phyloP scores from a whole-genome alignment of 2,797 vertebrate species.

The Anableps anableps region DNA sequence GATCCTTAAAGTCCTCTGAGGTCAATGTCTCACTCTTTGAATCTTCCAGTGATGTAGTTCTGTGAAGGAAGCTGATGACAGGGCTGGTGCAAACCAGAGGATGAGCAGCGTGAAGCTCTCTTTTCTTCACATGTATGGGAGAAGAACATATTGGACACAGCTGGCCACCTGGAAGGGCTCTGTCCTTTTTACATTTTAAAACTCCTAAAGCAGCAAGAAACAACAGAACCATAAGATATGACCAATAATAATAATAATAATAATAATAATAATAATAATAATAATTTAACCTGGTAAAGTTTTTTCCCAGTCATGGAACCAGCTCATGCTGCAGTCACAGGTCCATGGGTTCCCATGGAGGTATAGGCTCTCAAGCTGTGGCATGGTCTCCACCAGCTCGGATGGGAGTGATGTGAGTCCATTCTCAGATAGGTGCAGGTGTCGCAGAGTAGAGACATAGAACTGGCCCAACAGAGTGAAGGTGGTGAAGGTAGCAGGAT shows the following conservation, averaged over 20 bases:
- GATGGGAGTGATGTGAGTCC: conserved; percentile 79
- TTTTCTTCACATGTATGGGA: conserved; percentile 76
- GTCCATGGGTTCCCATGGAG: conserved; percentile 93
- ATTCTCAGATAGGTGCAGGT: conserved; percentile 93
- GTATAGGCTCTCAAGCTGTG: conserved; percentile 88
- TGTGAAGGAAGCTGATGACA: conserved; percentile 76
- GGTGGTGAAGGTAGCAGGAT: conserved; percentile 88
- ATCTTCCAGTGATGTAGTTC: conserved; percentile 51
- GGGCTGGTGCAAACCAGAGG: conserved; percentile 83
- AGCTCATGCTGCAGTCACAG: conserved; percentile 89
- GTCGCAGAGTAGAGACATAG: conserved; percentile 87
- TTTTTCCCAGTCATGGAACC: conserved; percentile 85
- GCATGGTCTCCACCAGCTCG: conserved; percentile 78
- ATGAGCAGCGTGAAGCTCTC: conserved; percentile 79
- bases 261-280: neutral
- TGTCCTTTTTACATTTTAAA: conserved; percentile 93
- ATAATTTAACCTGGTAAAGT: conserved; percentile 80
- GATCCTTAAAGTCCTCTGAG: conserved; percentile 69
- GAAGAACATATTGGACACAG: conserved; percentile 85
- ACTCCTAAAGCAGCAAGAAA: conserved; percentile 77
- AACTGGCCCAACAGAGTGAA: conserved; percentile 85
- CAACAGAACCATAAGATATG: neutral
- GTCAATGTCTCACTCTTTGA: conserved; percentile 59
- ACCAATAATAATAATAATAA: neutral
- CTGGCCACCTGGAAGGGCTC: conserved; percentile 84